These are phyloP conservation scores for Drosophila suboccidentalis DNA, from an alignment of 2,888 invertebrate genomes.

Conservation along the genomic window DNA sequence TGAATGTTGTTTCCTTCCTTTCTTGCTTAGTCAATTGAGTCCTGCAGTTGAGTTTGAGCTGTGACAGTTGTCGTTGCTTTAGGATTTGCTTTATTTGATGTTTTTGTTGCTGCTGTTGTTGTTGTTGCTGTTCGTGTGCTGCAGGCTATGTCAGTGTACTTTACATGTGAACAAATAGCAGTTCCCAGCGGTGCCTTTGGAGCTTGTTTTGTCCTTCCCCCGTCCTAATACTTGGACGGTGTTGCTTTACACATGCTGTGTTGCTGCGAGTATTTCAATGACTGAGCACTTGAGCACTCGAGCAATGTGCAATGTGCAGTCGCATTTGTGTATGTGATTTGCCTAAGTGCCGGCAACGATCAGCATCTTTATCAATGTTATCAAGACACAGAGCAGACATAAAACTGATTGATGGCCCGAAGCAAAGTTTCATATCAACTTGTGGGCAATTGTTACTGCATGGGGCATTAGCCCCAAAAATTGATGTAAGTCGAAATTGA, in stretches of 20 bases:
- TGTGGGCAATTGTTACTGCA: slow-evolving; percentile 37
- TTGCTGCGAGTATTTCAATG: slow-evolving; percentile 34
- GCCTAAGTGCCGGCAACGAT: slow-evolving; percentile 54
- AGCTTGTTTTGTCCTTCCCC: slow-evolving; percentile 30
- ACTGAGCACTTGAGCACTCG: slow-evolving; percentile 36
- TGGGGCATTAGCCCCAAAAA: slow-evolving; percentile 18
- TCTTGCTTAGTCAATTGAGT: slow-evolving; percentile 53
- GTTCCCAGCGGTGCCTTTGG: slow-evolving; percentile 49
- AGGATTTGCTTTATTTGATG: slow-evolving; percentile 45
- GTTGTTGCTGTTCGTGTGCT: slow-evolving; percentile 32
- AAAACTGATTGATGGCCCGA: slow-evolving; percentile 50
- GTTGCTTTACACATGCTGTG: slow-evolving; percentile 38
- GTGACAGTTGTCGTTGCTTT: slow-evolving; percentile 51
- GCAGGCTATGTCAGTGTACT: slow-evolving; percentile 56
- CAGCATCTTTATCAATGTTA: slow-evolving; percentile 47
- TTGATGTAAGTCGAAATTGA: slow-evolving; percentile 58
- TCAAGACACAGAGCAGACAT: slow-evolving; percentile 25
- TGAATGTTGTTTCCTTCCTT: slow-evolving; percentile 31
- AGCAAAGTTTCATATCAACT: slow-evolving; percentile 31
- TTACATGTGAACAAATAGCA: slow-evolving; percentile 61
- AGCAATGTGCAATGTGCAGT: slow-evolving; percentile 31
- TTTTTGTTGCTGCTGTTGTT: slow-evolving; percentile 12
- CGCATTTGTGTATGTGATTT: slow-evolving; percentile 50
- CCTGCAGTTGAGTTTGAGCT: slow-evolving; percentile 44
- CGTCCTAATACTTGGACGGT: slow-evolving; percentile 1